Evolutionary conservation across 2,113 vertebrate species (phyloP).

Genomic region (Epinephelus lanceolatus): DNA sequence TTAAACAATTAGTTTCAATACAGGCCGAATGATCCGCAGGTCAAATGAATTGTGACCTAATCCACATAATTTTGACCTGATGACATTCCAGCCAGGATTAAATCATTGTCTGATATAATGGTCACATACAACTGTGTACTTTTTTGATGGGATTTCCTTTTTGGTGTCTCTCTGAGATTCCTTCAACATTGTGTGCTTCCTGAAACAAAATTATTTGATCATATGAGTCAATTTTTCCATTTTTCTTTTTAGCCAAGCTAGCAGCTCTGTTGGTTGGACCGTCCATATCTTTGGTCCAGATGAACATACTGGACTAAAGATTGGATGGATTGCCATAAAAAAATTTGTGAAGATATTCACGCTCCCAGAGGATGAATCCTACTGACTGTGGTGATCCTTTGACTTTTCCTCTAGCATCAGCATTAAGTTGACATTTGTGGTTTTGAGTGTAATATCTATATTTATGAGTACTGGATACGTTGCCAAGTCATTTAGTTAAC

Average conservation of each 20-base stretch:
- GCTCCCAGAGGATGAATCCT: not conserved
- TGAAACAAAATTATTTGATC: not conserved
- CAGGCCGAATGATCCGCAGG: not conserved
- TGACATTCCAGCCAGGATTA: not conserved
- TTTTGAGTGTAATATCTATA: not conserved
- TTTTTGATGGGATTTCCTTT: no score
- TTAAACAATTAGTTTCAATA: not conserved
- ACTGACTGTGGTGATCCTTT: not conserved
- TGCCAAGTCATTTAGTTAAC: not conserved
- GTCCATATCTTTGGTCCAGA: no score
- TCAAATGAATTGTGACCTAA: slow-evolving; percentile 1
- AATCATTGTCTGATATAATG: slow-evolving; percentile 4
- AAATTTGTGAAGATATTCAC: not conserved
- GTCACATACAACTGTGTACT: not conserved
- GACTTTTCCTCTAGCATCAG: not conserved
- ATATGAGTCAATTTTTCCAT: no score
- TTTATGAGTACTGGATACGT: not conserved
- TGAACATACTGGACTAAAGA: no score
- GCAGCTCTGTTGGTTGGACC: not conserved
- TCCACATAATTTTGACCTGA: not conserved
- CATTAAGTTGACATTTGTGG: not conserved
- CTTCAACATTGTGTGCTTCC: not conserved
- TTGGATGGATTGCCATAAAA: no score
- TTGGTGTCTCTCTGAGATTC: no score
- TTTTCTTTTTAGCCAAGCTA: no score